These are phyloP conservation scores for Onychomys leucogaster DNA, from an alignment of 2,797 vertebrate genomes.

Conservation along the genomic window DNA sequence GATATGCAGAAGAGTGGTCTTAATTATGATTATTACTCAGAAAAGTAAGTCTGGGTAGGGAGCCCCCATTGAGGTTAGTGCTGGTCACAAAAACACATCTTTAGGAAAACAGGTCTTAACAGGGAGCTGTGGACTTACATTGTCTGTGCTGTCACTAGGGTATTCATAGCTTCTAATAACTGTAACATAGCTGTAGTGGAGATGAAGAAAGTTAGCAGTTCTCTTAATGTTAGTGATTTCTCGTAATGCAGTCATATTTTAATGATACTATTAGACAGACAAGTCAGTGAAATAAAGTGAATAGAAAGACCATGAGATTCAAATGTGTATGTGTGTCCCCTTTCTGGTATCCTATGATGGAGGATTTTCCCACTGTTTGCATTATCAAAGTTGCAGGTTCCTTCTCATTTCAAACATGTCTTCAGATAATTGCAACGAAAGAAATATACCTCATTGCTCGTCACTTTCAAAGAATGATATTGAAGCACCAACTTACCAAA, in stretches of 20 bases:
- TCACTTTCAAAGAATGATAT: not conserved
- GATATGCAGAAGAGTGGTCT: not conserved
- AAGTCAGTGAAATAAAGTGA: not conserved
- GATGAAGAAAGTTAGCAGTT: not conserved
- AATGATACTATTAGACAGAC: not conserved
- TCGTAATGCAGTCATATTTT: not conserved
- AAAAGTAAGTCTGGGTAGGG: not conserved
- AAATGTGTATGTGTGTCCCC: not conserved
- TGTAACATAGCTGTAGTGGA: not conserved
- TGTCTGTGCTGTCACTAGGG: not conserved
- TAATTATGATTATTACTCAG: not conserved
- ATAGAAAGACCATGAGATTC: not conserved
- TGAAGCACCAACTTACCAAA: not conserved
- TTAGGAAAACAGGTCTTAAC: not conserved
- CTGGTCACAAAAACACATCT: not conserved
- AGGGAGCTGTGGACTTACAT: not conserved
- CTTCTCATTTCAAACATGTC: not conserved
- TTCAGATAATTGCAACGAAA: not conserved
- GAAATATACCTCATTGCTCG: not conserved
- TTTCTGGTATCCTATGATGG: not conserved
- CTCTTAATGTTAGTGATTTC: not conserved
- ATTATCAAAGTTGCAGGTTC: not conserved
- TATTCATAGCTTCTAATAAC: not conserved
- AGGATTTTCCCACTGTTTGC: not conserved
- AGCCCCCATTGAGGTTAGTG: not conserved